phyloP scores from a whole-genome alignment of 1,140 invertebrate species.

The Plectus sambesii region DNA sequence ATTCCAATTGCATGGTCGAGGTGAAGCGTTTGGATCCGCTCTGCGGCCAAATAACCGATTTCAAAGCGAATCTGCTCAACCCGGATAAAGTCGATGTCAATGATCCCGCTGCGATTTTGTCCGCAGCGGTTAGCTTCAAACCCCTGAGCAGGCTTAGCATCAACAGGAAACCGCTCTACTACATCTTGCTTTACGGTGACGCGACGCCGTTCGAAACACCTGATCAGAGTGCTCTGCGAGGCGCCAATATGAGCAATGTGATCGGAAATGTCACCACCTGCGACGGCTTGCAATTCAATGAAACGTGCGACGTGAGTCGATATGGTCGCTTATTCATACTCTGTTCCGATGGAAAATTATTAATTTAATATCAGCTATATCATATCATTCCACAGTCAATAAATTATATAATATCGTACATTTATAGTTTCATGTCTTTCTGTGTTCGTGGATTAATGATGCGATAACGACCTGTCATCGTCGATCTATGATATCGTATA shows the following conservation, averaged over 20 bases:
- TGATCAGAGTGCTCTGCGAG: conserved; percentile 26
- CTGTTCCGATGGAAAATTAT: no score
- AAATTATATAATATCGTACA: no score
- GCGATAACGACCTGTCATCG: no score
- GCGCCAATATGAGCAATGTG: conserved; percentile 37
- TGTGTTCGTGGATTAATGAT: conserved; percentile 6
- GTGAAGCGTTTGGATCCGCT: conserved; percentile 18
- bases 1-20: conserved; percentile 15
- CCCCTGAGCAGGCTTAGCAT: conserved; percentile 14
- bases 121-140: conserved; percentile 36
- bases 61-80: conserved; percentile 22
- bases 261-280: conserved; percentile 30
- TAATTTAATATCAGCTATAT: no score
- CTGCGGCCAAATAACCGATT: conserved; percentile 30
- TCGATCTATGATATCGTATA: conserved; percentile 4
- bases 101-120: conserved; percentile 19
- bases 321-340: no score
- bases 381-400: no score
- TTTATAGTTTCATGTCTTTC: neutral
- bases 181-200: conserved; percentile 37
- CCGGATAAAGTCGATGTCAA: conserved; percentile 15
- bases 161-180: conserved; percentile 31
- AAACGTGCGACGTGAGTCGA: conserved; percentile 27
- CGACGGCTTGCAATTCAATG: conserved; percentile 19
- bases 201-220: conserved; percentile 22